Evolutionary conservation across 2,113 vertebrate species (phyloP), one percentile per base, ranked within the genome.

Genomic region (Lophura nycthemera): DNA sequence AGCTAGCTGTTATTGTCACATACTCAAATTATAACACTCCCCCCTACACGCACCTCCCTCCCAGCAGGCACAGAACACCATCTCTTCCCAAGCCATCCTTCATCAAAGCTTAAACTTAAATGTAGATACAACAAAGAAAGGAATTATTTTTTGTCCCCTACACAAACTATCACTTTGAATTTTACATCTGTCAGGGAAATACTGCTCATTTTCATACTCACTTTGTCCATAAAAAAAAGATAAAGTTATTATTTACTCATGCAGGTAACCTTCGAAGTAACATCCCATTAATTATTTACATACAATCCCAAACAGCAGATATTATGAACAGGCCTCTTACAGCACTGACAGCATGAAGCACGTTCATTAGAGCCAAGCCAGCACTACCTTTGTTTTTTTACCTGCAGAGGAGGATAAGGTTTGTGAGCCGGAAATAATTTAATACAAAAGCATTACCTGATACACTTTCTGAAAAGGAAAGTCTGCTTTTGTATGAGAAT

Each of bases 221-320:
- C 18, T 29, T 47, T 47, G 38, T 32, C 45, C 30, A 50, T 21
- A 5, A 30, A 38, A 32, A 63, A 77, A 45, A 47, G 20, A 36
- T 29, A 47, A 29, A 50, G 36, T 17, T 20, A 38, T 36, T 42
- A n/a, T 8, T 56, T 42, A 38, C 47, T 67, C 17, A 9, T 5
- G 14, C 27, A 78, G n/a, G 29, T 5, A 64, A 27, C 56, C 24
- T 38, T 42, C 30, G 18, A 52, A 67, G 18, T 5, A 69, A 4
- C 1, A 1, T 6, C 54, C 59, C 10, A 21, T 8, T 38, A 32
- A 56, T 32, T 34, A 42, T 54, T 36, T 64, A 21, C 10, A 13
- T 3, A 22, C 19, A 87, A 40, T 20, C 27, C n/a, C 36, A 78
- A 79, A 54, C 2, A 57, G 1, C 27, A 45, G 1, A 0, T 12